phyloP scores from a whole-genome alignment of 2,113 vertebrate genomes.

The Chloropsis hardwickii region DNA sequence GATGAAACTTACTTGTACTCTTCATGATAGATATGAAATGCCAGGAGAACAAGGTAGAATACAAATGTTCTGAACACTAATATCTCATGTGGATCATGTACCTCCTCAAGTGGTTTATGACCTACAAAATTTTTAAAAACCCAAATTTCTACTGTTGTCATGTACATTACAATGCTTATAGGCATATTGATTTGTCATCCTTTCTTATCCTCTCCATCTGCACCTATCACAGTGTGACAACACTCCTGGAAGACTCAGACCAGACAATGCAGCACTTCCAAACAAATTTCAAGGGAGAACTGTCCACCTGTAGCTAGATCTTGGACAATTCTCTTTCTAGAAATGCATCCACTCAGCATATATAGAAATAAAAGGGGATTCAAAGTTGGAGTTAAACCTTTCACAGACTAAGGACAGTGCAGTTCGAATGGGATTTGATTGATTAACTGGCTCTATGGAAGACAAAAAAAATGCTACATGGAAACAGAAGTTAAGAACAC shows the following conservation, averaged over 20 bases:
- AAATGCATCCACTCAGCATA: background rate
- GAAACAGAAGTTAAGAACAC: background rate
- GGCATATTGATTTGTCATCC: background rate
- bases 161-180: background rate
- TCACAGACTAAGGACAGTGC: background rate
- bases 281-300: background rate
- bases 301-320: background rate
- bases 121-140: background rate
- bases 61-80: slow-evolving; percentile 81
- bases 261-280: background rate
- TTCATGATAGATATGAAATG: slow-evolving; percentile 79
- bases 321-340: background rate
- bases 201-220: background rate
- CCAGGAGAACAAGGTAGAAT: slow-evolving; percentile 77
- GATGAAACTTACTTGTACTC: slow-evolving; percentile 76
- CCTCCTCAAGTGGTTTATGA: slow-evolving; percentile 54
- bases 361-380: background rate
- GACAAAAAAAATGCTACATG: background rate
- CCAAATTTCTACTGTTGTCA: background rate
- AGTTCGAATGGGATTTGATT: background rate
- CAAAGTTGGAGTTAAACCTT: background rate
- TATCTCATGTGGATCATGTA: slow-evolving; percentile 76
- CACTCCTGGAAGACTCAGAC: background rate
- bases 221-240: background rate
- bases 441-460: background rate